Percentiles rank a stretch among this genome's conserved stretches.
phyloP scores from a whole-genome alignment of 2,888 invertebrate species.

The Thera obeliscata region DNA sequence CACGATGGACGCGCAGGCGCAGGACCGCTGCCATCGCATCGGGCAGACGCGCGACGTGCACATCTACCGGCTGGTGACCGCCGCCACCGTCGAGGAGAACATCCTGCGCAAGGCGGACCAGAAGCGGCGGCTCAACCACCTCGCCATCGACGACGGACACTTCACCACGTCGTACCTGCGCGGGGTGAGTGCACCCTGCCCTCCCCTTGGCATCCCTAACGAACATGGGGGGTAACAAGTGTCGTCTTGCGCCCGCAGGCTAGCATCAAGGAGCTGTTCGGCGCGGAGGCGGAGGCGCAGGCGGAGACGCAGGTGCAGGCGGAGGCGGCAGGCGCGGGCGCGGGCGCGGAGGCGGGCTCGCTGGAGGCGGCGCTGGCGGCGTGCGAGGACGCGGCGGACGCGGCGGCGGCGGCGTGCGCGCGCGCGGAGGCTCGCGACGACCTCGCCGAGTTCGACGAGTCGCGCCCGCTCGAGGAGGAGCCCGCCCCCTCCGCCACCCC shows the following conservation, averaged over 20 bases:
- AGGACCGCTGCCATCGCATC: constrained; percentile 98
- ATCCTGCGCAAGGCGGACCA: constrained; percentile 99
- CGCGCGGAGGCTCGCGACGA: constrained; percentile 95
- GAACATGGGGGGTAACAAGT: too few species aligned
- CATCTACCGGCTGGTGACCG: constrained; percentile 98
- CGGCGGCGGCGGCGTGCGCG: constrained; percentile 94
- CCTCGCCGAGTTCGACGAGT: constrained; percentile 98
- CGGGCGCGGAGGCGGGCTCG: constrained; percentile 64
- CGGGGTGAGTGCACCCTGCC: constrained; percentile 59
- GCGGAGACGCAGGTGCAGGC: constrained; percentile 78
- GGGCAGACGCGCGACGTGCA: constrained; percentile 99
- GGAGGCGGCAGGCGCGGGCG: constrained; percentile 47
- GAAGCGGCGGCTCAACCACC: constrained; percentile 96
- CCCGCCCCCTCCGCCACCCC: constrained; percentile 56
- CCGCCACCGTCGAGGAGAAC: constrained; percentile 99
- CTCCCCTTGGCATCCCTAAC: neutral
- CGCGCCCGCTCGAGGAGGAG: constrained; percentile 90
- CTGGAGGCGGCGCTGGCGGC: constrained; percentile 94
- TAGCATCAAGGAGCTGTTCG: constrained; percentile 97
- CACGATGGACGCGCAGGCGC: constrained; percentile 98
- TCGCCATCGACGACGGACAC: constrained; percentile 99
- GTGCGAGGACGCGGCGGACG: constrained; percentile 98
- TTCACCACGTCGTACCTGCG: constrained; percentile 99
- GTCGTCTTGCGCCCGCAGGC: constrained; percentile 65
- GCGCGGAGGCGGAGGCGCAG: constrained; percentile 82